Conservation (phyloP, 2,888 invertebrate species). For the Cordilura impudica region DNA sequence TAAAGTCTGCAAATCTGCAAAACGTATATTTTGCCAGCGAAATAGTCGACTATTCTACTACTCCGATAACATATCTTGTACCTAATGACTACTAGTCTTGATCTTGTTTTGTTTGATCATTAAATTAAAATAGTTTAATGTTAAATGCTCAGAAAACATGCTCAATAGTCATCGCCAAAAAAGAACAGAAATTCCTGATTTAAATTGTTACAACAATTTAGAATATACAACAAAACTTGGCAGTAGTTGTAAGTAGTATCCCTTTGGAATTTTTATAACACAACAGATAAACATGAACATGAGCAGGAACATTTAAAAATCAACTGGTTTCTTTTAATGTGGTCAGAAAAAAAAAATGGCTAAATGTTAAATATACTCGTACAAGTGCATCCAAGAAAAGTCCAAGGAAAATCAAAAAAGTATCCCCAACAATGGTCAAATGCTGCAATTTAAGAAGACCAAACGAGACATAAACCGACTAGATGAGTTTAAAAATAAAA, state of each 20-base stretch:
- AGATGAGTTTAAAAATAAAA: neutral
- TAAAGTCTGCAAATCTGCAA: neutral
- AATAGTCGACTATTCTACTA: no score
- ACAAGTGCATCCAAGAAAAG: neutral
- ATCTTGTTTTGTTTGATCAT: slow-evolving; percentile 26
- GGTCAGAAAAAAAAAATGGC: neutral
- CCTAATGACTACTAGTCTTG: neutral
- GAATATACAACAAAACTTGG: neutral
- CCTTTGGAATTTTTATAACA: slow-evolving; percentile 53
- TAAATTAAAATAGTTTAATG: slow-evolving; percentile 27
- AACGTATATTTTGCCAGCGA: no score
- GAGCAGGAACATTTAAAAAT: neutral
- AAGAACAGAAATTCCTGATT: neutral
- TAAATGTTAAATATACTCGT: neutral
- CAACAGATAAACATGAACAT: slow-evolving; percentile 18
- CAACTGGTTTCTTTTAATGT: neutral
- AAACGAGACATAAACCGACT: neutral
- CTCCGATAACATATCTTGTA: neutral
- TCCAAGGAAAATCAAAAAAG: neutral
- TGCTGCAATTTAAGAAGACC: neutral
- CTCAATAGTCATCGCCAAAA: neutral
- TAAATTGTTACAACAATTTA: slow-evolving; percentile 25
- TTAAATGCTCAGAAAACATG: neutral
- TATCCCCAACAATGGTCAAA: neutral
- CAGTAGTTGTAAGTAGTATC: slow-evolving; percentile 13